phyloP scores from a whole-genome alignment of 2,113 vertebrate genomes.

The Gymnorhina tibicen region DNA sequence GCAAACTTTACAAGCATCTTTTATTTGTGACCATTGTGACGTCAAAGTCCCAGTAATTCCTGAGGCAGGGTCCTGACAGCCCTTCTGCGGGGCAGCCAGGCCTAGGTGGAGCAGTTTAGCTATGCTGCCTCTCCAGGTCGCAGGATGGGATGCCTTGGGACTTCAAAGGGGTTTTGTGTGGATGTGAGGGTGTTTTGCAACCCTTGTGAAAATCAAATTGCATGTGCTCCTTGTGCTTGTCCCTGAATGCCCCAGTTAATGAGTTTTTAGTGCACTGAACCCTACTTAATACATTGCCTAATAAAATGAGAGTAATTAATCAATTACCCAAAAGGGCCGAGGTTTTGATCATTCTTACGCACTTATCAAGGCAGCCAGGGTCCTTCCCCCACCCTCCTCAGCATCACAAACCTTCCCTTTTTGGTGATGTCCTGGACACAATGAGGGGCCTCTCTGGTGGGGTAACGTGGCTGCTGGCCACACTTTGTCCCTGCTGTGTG shows the following conservation, averaged over 20 bases:
- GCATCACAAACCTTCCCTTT: not conserved
- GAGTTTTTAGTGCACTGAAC: conserved; percentile 59
- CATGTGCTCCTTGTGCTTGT: not conserved
- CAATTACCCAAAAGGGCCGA: not conserved
- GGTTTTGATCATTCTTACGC: not conserved
- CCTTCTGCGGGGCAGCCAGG: not conserved
- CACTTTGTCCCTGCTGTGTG: fast-evolving
- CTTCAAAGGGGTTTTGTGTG: not conserved
- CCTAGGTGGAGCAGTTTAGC: not conserved
- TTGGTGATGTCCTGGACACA: not conserved
- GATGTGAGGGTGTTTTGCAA: not conserved
- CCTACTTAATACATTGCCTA: conserved; percentile 17
- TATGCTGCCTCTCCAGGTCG: not conserved
- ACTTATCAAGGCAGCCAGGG: not conserved
- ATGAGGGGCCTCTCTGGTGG: not conserved
- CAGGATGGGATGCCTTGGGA: not conserved
- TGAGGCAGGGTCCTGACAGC: not conserved
- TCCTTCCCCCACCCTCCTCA: not conserved
- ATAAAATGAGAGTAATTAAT: conserved; percentile 55
- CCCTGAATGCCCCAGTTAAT: conserved; percentile 38
- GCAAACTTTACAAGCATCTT: not conserved
- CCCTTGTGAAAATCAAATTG: not conserved
- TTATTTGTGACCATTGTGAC: not conserved
- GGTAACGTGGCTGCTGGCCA: not conserved
- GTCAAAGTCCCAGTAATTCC: not conserved